Evolutionary conservation across 2,797 vertebrate genomes (phyloP).

Genomic region (Tinamus major): DNA sequence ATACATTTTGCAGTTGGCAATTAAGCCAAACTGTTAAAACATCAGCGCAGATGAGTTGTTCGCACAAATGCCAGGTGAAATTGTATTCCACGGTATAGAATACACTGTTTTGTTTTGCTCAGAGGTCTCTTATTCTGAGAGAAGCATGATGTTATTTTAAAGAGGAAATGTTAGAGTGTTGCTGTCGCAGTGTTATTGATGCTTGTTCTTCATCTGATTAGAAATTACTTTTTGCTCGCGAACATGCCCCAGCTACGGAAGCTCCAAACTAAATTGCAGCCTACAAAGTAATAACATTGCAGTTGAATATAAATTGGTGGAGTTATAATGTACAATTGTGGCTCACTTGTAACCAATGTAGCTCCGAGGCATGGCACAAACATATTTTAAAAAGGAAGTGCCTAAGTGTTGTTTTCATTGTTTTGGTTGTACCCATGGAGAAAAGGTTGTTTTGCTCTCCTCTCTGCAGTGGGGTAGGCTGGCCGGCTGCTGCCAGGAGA

Average conservation of each 20-base stretch:
- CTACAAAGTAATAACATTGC: not conserved
- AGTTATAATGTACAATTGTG: not conserved
- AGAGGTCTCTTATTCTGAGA: not conserved
- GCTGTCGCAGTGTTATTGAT: not conserved
- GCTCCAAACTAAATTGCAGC: not conserved
- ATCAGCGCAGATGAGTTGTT: not conserved
- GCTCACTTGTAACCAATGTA: not conserved
- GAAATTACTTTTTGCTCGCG: not conserved
- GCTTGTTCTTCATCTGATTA: constrained; percentile 16
- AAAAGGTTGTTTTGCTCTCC: not conserved
- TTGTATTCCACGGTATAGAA: not conserved
- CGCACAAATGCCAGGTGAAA: not conserved
- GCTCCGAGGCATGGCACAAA: not conserved
- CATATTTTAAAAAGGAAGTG: not conserved
- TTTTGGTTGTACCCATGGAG: not conserved
- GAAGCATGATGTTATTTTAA: not conserved
- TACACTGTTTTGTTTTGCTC: not conserved
- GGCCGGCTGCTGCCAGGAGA: not conserved
- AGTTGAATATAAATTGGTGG: not conserved
- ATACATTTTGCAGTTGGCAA: not conserved
- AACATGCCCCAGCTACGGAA: not conserved
- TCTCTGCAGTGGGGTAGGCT: not conserved
- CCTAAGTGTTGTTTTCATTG: not conserved
- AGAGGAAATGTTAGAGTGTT: not conserved
- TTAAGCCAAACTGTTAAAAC: not conserved